Evolutionary conservation across 37 sponge, comb jelly and placozoan genomes (phyloP).

Genomic region (Crambe crambe): DNA sequence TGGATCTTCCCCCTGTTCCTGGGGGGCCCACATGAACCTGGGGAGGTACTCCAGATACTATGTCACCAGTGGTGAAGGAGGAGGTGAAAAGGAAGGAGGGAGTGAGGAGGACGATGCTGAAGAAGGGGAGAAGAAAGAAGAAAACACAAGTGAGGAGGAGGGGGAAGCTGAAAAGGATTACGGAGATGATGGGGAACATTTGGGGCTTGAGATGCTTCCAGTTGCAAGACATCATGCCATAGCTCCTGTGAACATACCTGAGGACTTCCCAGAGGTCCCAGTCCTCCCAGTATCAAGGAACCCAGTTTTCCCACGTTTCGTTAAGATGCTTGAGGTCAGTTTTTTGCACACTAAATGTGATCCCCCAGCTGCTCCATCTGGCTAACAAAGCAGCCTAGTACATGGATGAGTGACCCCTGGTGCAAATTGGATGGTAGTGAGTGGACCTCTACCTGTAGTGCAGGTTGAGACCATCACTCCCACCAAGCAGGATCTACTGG

Average conservation of each 20-base stretch:
- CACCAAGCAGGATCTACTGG: neutral
- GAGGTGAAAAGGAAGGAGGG: conserved; percentile 14
- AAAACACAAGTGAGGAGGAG: neutral
- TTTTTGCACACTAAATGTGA: neutral
- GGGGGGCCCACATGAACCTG: too few species aligned
- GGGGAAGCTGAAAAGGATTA: conserved; percentile 2
- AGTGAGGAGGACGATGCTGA: neutral
- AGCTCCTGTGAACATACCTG: conserved; percentile 60
- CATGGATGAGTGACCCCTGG: neutral
- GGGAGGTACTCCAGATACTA: too few species aligned
- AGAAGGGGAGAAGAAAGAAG: neutral
- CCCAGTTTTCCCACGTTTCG: conserved; percentile 92
- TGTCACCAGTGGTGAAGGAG: neutral
- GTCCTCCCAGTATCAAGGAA: conserved; percentile 72
- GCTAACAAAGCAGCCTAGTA: too few species aligned
- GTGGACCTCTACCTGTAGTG: too few species aligned
- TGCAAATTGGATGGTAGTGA: neutral
- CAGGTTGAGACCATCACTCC: too few species aligned
- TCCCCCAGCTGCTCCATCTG: too few species aligned
- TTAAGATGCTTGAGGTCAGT: conserved; percentile 90
- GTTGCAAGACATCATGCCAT: conserved; percentile 20
- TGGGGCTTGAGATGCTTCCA: conserved; percentile 4
- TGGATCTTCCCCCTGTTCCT: too few species aligned
- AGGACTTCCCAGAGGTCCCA: conserved; percentile 84
- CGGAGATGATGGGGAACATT: conserved; percentile 9